phyloP scores from a whole-genome alignment of 2,113 vertebrate genomes.

The Crotalus helleri region DNA sequence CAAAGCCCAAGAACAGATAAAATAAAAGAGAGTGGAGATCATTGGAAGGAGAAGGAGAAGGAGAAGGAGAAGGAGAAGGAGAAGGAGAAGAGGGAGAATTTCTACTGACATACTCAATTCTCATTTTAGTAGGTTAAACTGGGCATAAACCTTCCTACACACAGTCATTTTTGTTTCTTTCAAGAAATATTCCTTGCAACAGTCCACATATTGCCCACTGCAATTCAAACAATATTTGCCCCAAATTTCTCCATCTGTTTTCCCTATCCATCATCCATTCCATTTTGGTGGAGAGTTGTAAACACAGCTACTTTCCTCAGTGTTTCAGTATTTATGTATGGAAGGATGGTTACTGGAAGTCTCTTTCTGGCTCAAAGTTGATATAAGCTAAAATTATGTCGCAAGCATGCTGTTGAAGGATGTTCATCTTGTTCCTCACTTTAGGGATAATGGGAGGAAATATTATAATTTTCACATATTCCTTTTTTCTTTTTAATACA shows the following conservation, averaged over 20 bases:
- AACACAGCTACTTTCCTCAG: neutral
- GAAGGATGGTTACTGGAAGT: constrained; percentile 21
- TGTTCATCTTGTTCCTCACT: constrained; percentile 45
- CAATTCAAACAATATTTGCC: neutral
- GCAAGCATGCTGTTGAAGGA: neutral
- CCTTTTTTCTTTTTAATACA: constrained; percentile 39
- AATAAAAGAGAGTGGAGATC: neutral
- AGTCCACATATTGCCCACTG: neutral
- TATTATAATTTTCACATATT: constrained; percentile 43
- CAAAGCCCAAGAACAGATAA: neutral
- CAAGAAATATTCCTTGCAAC: neutral
- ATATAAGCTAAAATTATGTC: constrained; percentile 10
- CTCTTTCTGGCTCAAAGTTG: constrained; percentile 22
- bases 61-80: neutral
- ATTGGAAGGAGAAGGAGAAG: neutral
- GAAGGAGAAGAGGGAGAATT: neutral
- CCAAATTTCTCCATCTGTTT: neutral
- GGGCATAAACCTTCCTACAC: neutral
- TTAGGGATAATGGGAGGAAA: constrained; percentile 17
- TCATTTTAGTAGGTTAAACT: neutral
- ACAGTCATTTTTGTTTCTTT: neutral
- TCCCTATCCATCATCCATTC: neutral
- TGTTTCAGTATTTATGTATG: neutral
- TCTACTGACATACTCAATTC: neutral
- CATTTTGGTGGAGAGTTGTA: neutral